Conservation (phyloP, 2,113 vertebrate species). For the Trachemys scripta region DNA sequence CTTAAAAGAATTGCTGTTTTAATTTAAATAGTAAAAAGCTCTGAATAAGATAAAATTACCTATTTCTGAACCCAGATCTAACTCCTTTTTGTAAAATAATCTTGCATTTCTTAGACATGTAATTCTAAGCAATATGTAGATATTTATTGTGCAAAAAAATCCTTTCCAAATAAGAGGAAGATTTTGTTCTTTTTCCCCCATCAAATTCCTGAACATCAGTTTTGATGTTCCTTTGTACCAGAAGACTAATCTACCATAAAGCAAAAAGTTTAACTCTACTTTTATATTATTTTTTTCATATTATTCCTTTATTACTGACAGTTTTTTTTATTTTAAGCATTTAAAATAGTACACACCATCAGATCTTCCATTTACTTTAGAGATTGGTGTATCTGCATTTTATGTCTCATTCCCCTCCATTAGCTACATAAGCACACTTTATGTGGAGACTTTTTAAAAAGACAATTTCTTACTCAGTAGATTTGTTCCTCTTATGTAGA, state of each 20-base stretch:
- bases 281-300: neutral
- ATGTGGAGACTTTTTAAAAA: neutral
- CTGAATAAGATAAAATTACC: neutral
- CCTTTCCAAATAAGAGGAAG: neutral
- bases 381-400: neutral
- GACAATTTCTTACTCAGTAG: neutral
- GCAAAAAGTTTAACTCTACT: neutral
- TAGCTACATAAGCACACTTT: neutral
- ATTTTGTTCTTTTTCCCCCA: neutral
- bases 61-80: neutral
- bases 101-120: neutral
- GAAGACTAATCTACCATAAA: neutral
- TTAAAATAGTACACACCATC: neutral
- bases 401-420: neutral
- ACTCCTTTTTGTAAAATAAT: neutral
- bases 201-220: neutral
- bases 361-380: neutral
- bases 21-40: neutral
- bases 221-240: neutral
- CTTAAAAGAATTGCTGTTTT: neutral
- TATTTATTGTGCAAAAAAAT: neutral
- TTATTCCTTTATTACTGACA: neutral
- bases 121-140: neutral
- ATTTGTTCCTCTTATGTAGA: neutral
- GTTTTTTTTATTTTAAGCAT: neutral